phyloP scores from a whole-genome alignment of 2,888 invertebrate genomes.

The Pteria penguin region DNA sequence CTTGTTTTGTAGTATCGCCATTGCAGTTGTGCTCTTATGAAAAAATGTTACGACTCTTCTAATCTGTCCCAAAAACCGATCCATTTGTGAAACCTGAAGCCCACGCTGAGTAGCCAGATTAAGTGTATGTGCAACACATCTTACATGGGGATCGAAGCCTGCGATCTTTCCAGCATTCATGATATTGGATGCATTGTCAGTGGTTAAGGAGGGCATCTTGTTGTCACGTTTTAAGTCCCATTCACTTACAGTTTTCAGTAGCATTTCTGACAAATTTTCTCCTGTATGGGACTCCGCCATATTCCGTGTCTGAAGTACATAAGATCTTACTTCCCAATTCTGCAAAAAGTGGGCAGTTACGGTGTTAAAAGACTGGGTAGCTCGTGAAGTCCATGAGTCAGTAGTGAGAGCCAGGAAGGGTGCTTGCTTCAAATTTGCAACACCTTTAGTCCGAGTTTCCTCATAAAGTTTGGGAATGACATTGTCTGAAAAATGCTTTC shows the following conservation, averaged over 20 bases:
- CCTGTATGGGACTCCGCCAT: not conserved
- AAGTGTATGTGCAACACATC: constrained; percentile 38
- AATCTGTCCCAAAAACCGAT: constrained; percentile 21
- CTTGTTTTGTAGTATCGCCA: constrained; percentile 3
- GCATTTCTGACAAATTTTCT: constrained; percentile 24
- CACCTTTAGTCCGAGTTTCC: not conserved
- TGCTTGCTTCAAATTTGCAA: constrained; percentile 9
- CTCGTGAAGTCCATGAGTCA: constrained; percentile 7
- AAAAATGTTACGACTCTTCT: constrained; percentile 34
- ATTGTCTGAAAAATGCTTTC: constrained; percentile 34
- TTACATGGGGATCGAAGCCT: constrained; percentile 31
- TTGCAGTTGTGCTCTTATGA: constrained; percentile 31
- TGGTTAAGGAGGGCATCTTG: constrained; percentile 20
- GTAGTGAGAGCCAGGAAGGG: not conserved
- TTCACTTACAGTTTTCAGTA: constrained; percentile 14
- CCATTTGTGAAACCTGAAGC: constrained; percentile 12
- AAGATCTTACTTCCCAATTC: not conserved
- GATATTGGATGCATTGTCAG: constrained; percentile 43
- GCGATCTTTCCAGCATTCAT: constrained; percentile 26
- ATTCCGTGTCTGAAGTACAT: constrained; percentile 1
- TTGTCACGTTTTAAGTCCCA: constrained; percentile 26
- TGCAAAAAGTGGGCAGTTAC: constrained; percentile 11
- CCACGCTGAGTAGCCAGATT: constrained; percentile 33
- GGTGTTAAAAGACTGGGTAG: constrained; percentile 6
- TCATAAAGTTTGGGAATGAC: constrained; percentile 23